phyloP scores from a whole-genome alignment of 1,140 invertebrate genomes.

The Bombyx mandarina region DNA sequence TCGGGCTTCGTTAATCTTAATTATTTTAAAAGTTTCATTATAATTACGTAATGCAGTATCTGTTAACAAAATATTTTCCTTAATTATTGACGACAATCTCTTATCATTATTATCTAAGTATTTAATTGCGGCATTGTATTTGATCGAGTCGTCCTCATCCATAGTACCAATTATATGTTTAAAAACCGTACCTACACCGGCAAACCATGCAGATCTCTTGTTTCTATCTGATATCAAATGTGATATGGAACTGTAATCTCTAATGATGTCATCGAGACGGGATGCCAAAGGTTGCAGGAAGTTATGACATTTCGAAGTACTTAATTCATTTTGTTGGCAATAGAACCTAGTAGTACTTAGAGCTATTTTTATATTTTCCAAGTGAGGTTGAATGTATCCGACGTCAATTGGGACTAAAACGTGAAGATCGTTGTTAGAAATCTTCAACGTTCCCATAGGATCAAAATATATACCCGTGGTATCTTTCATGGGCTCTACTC shows the following conservation, averaged over 20 bases:
- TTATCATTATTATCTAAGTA: slow-evolving; percentile 12
- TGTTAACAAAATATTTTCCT: slow-evolving; percentile 9
- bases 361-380: too few relatives aligned
- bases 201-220: slow-evolving; percentile 4
- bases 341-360: not conserved
- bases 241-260: slow-evolving; percentile 1
- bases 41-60: slow-evolving; percentile 3
- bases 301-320: not conserved
- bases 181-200: slow-evolving; percentile 13
- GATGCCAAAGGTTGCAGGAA: not conserved
- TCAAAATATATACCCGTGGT: too few relatives aligned
- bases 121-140: slow-evolving; percentile 16
- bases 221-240: slow-evolving; percentile 1
- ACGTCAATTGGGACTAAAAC: too few relatives aligned
- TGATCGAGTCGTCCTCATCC: slow-evolving; percentile 14
- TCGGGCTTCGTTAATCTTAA: slow-evolving; percentile 19
- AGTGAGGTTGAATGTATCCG: too few relatives aligned
- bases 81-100: slow-evolving; percentile 13
- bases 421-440: too few relatives aligned
- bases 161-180: slow-evolving; percentile 20
- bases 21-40: slow-evolving; percentile 21
- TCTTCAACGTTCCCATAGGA: too few relatives aligned
- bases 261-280: not conserved
- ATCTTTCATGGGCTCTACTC: too few relatives aligned
- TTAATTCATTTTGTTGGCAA: slow-evolving; percentile 1